Base-by-base conservation (phyloP, 64 coral and sea anemone genomes). In the Catalaphyllia jardinei region DNA sequence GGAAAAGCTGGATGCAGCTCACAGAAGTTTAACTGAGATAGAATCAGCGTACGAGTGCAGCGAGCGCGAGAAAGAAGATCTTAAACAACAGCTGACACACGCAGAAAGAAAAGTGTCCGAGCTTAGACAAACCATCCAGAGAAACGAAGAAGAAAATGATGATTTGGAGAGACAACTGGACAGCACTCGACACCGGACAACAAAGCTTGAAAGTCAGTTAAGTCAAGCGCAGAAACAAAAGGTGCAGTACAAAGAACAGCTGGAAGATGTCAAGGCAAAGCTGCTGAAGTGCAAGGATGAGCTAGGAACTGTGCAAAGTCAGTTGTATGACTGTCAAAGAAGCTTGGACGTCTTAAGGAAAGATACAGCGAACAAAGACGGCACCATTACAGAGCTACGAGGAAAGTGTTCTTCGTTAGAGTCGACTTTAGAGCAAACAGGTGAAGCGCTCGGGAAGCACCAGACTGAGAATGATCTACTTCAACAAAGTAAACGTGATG, bases 111-210 rank as follows among this genome's bases (percentile, higher is more conserved):
- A 97, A 31, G 93, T 93, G 25, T 89, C 83, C 0, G 95, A 97
- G 54, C 42, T 97, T 8, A 97, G 87, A 74, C 54, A 39, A 22
- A 90, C 92, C n/a, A 75, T 97, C 72, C 81, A 97, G 49, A 97
- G 90, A 74, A 97, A 88, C 52, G 95, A 97, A 46, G 95, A 97
- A 78, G 95, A 93, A 76, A 89, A 97, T 77, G 91, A 97, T 78
- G 95, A 97, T 17, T 79, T 97, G 15, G 91, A 93, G 12, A 87
- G 88, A 19, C 91, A 97, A 35, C 82, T 97, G 14, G 95, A 97
- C 30, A 33, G 46, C 49, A 82, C 88, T 69, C 93, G 86, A 51
- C 86, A 71, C 52, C 76, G 91, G 24, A 89, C 86, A 71, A 82
- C 78, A 33, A 93, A 93, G 79, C 88, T 97, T 78, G 95, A 97